Conservation (phyloP, 2,888 invertebrate species). For the Cenopis cana region DNA sequence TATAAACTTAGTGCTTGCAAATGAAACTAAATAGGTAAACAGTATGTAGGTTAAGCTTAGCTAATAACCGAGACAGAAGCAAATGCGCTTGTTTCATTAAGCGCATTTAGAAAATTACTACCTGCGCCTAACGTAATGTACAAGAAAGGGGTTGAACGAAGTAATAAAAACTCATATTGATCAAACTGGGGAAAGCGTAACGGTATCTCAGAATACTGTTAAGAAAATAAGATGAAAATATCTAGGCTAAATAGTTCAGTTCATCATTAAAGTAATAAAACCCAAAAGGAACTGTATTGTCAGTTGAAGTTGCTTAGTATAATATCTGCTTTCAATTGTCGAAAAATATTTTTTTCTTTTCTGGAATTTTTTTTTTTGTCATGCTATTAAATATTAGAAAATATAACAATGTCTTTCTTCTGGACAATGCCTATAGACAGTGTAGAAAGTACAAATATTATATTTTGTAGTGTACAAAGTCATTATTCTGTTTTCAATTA, state of each 20-base stretch:
- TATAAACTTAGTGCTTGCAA: constrained; percentile 43
- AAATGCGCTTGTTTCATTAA: constrained; percentile 34
- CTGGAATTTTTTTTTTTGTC: too few species aligned
- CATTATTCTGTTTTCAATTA: too few species aligned
- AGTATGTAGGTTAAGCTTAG: constrained; percentile 42
- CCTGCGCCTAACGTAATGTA: constrained; percentile 22
- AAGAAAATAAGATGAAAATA: constrained; percentile 4
- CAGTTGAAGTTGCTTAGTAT: too few species aligned
- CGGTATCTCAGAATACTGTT: constrained; percentile 10
- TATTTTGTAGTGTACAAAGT: too few species aligned
- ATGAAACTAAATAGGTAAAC: constrained; percentile 44
- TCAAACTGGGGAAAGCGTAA: constrained; percentile 35
- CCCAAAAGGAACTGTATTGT: too few species aligned
- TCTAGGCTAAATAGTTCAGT: constrained; percentile 14
- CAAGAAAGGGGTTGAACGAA: constrained; percentile 38
- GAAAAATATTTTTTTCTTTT: too few species aligned
- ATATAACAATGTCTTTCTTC: too few species aligned
- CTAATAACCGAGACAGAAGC: constrained; percentile 42
- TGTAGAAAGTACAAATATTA: too few species aligned
- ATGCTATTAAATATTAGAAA: too few species aligned
- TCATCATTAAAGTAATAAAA: not conserved
- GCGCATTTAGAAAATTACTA: constrained; percentile 42
- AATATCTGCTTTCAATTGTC: too few species aligned
- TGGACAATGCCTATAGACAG: too few species aligned
- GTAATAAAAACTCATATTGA: constrained; percentile 36